A percentile compares a stretch with the other conserved stretches of the same genome.
These are phyloP conservation scores for Drosophila dives DNA, from an alignment of 2,888 invertebrate genomes.

Conservation along the genomic window DNA sequence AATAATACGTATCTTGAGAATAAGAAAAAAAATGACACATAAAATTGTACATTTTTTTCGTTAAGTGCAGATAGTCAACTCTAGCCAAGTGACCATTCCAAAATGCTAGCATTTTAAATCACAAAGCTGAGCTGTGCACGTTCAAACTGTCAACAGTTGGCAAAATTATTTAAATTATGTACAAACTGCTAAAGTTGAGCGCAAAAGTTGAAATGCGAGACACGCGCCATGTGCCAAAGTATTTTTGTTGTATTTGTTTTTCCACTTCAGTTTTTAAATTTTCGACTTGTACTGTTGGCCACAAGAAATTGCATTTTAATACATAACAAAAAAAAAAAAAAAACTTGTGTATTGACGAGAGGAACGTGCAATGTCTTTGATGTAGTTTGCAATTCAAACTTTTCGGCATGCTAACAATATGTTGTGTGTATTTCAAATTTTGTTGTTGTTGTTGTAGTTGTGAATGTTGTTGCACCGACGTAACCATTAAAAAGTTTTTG, in stretches of 20 bases:
- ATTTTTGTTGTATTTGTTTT: slow-evolving; percentile 11
- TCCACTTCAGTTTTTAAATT: slow-evolving; percentile 8
- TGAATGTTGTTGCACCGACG: background rate
- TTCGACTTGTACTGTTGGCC: slow-evolving; percentile 33
- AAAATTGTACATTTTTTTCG: background rate
- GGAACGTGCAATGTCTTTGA: slow-evolving; percentile 68
- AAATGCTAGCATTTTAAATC: slow-evolving; percentile 46
- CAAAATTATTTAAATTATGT: slow-evolving; percentile 74
- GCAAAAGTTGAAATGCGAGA: slow-evolving; percentile 67
- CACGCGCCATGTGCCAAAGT: slow-evolving; percentile 64
- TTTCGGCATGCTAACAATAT: slow-evolving; percentile 46
- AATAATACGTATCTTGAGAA: background rate
- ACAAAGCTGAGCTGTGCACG: slow-evolving; percentile 57
- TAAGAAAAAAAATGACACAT: background rate
- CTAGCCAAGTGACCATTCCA: slow-evolving; percentile 12
- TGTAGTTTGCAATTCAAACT: slow-evolving; percentile 65
- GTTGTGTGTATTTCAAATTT: slow-evolving; percentile 21
- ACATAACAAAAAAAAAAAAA: slow-evolving; percentile 4
- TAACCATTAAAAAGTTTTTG: slow-evolving; percentile 1
- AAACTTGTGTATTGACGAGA: slow-evolving; percentile 32
- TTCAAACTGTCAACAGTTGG: slow-evolving; percentile 61
- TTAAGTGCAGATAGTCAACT: slow-evolving; percentile 1
- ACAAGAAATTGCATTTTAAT: slow-evolving; percentile 59
- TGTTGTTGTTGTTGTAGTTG: slow-evolving; percentile 10
- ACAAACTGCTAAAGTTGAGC: slow-evolving; percentile 62